Evolutionary conservation across 1,140 invertebrate species (phyloP).

Genomic region (Drosophila kanapiae): DNA sequence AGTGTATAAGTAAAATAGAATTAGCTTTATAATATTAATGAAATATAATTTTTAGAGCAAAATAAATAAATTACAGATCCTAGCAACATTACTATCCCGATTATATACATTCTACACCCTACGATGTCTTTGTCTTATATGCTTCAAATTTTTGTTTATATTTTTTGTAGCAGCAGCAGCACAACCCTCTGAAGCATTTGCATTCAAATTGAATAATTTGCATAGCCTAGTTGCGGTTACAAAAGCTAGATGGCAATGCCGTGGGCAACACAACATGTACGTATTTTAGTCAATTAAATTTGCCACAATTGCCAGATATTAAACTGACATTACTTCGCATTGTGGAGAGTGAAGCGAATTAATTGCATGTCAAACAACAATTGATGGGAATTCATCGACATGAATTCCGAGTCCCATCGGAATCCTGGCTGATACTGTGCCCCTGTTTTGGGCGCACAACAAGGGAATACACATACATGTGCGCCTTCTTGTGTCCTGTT

Average conservation of each 20-base stretch:
- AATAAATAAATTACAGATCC: no score
- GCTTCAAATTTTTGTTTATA: no score
- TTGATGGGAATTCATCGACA: constrained; percentile 60
- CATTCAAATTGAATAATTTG: constrained; percentile 51
- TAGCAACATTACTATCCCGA: no score
- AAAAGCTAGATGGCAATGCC: constrained; percentile 25
- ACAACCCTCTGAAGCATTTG: constrained; percentile 12
- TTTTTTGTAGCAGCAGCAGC: background rate
- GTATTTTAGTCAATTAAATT: constrained; percentile 40
- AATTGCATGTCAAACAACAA: constrained; percentile 70
- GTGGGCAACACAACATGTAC: background rate
- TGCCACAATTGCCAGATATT: constrained; percentile 42
- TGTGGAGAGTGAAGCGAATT: constrained; percentile 43
- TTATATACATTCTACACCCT: background rate
- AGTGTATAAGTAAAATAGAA: no score
- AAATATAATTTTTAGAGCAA: no score
- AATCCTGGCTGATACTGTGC: constrained; percentile 13
- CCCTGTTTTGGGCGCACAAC: constrained; percentile 10
- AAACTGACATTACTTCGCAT: constrained; percentile 34
- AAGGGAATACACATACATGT: constrained; percentile 13
- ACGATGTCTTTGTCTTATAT: background rate
- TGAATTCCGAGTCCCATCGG: constrained; percentile 26
- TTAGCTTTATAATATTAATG: no score
- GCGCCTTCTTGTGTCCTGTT: constrained; percentile 1
- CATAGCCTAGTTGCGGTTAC: constrained; percentile 47